These are phyloP conservation scores for Lophochroa leadbeateri DNA, from an alignment of 2,113 vertebrate species.

Conservation along the genomic window DNA sequence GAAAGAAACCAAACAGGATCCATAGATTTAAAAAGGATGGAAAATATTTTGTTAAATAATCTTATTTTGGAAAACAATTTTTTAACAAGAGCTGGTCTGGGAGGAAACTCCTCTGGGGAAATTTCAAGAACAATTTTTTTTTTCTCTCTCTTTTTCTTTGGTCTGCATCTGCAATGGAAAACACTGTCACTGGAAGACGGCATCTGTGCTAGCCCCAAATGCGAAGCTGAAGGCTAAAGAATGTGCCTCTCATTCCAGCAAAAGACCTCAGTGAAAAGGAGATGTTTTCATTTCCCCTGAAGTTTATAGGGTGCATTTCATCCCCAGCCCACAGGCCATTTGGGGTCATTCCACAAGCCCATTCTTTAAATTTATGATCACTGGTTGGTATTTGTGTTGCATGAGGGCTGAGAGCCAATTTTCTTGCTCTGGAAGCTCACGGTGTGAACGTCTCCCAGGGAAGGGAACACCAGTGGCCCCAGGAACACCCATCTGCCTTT, in stretches of 20 bases:
- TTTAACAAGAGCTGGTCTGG: neutral
- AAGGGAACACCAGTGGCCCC: neutral
- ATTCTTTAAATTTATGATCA: neutral
- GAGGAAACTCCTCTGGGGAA: neutral
- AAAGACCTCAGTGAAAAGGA: neutral
- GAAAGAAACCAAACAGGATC: neutral
- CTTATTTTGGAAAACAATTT: neutral
- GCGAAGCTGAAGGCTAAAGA: neutral
- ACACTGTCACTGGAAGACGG: neutral
- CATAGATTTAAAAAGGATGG: neutral
- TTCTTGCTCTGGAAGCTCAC: accelerated
- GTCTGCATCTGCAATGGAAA: neutral
- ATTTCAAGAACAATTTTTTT: neutral
- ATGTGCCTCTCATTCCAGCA: neutral
- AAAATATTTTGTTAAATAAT: neutral
- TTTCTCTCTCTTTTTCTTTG: neutral
- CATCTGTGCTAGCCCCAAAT: neutral
- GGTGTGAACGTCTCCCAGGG: neutral
- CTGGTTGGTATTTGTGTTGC: neutral
- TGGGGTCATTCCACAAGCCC: neutral
- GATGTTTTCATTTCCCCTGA: neutral
- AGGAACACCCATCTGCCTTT: neutral
- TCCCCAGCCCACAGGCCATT: neutral
- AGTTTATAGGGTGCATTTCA: neutral
- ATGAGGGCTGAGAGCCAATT: neutral